Base-by-base conservation (phyloP, 2,888 invertebrate genomes). In the Mythimna vitellina region DNA sequence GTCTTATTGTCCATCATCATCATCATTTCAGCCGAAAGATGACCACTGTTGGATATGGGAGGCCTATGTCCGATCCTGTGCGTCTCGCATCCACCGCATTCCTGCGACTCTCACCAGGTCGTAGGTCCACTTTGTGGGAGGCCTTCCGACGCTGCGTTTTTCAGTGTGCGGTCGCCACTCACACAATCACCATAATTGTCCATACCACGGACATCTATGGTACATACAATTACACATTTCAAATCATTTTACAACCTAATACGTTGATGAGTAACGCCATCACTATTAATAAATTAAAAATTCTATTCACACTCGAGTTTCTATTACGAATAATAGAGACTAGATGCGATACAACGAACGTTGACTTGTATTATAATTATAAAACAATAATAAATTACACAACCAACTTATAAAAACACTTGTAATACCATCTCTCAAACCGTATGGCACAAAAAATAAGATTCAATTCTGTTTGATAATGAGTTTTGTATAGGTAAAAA, bases 361-460 rank as follows among this genome's bases (percentile, higher is more conserved):
- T 81, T 88, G 89, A 89, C 89, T 87, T 81, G 78, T 77, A 84
- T 73, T 82, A 77, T 78, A 81, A 73, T 79, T 73, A 81, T 68
- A 72, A 78, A 76, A 82, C 80, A 85, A 85, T 81, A 74, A 80
- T 74, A 73, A 73, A 81, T 70, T 71, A 9, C 60, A 62, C 42
- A 81, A 84, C 83, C 82, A 84, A 84, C 73, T 35, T 65, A 80
- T 1, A 12, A 17, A 63, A 46, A 0, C 0, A 63, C 9, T 20
- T 20, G 0, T 1, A 0, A 65, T 57, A 32, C 22, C 10, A 4
- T 20, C 20, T 12, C 8, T 0, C 0, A 32, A 35, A 67, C 22
- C 56, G 67, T 73, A 67, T 6, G 0, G 0, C 0, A 0, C 0
- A 1, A 1, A 3, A 8, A n/a, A 25, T 73, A 82, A n/a, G 49